These are phyloP conservation scores for Aphelenchoides avenae DNA, from an alignment of 1,140 invertebrate genomes.

Conservation along the genomic window DNA sequence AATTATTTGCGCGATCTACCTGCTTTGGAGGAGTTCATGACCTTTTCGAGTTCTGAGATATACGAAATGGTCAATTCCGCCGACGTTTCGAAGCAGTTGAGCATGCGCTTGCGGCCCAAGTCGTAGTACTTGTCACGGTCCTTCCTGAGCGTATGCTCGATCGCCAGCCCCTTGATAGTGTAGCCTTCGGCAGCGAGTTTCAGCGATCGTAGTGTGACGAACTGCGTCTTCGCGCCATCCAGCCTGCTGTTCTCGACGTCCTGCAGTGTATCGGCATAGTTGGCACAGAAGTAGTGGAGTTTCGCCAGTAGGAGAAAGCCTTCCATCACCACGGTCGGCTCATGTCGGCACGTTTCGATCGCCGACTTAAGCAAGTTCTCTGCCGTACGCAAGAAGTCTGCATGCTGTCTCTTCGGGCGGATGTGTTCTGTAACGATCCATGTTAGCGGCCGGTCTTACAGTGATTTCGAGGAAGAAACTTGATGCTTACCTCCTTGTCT, in stretches of 20 bases:
- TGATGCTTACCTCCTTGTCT: conserved; percentile 8
- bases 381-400: conserved; percentile 20
- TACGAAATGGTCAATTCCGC: conserved; percentile 27
- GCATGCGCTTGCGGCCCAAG: neutral
- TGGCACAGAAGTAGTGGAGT: conserved; percentile 30
- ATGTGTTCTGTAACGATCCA: neutral
- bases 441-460: neutral
- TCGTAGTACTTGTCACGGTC: conserved; percentile 11
- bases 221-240: conserved; percentile 31
- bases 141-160: conserved; percentile 3
- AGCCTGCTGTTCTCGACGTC: conserved; percentile 29
- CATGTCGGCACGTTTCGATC: conserved; percentile 10
- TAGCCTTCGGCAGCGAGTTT: conserved; percentile 34
- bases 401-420: conserved; percentile 9
- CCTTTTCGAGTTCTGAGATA: conserved; percentile 21
- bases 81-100: conserved; percentile 23
- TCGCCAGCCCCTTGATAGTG: conserved; percentile 26
- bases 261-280: conserved; percentile 14
- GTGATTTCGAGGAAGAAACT: neutral
- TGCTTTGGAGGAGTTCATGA: too few species aligned
- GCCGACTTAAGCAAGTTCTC: conserved; percentile 27
- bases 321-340: conserved; percentile 29
- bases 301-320: conserved; percentile 31
- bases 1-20: too few species aligned
- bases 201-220: conserved; percentile 29